Evolutionary conservation across 2,797 vertebrate genomes (phyloP), one percentile per base, ranked within the genome.

Genomic region (Hypotaenidia philippensis): DNA sequence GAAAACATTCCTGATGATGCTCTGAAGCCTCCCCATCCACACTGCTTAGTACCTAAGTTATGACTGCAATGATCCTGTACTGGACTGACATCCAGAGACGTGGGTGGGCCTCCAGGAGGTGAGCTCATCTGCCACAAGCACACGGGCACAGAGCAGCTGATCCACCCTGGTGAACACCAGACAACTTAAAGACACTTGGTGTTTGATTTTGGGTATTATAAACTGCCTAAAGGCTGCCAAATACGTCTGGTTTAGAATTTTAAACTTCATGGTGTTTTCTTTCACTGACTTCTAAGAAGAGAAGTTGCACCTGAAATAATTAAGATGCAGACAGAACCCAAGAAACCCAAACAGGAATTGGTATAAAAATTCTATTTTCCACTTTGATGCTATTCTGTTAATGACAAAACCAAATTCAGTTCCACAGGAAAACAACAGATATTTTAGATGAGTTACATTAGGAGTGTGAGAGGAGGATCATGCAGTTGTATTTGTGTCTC

Each of bases 1-100:
- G 25, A 40, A 80, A 5, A 45, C 6, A 5, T 3, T 52, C 18
- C 45, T 25, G 10, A 47, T 1, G 22, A 77, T 36, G 34, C 50
- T 50, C 18, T 38, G 9, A 44, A 66, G 38, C 75, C 31, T 0
- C 44, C n/a, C 4, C 21, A 66, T 34, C 23, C 3, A 0, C 14
- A 36, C 25, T 61, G 44, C 47, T 74, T 74, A 18, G 41, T 18
- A 41, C 8, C n/a, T 13, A 22, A 41, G 61, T 8, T 26, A 13
- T 18, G 14, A 52, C 0, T 34, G 27, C 31, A 61, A 9, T 45
- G 34, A 31, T 11, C 10, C n/a, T 8, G 0, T 6, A 38, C 18
- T 27, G 56, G 45, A 56, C 0, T 16, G 11, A 56, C 36, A 71
- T 6, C 27, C 34, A 20, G 11, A 5, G 23, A 47, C 52, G 50